These are phyloP conservation scores for Lasioglossum marginatum DNA, from an alignment of 2,888 invertebrate genomes.

Conservation along the genomic window DNA sequence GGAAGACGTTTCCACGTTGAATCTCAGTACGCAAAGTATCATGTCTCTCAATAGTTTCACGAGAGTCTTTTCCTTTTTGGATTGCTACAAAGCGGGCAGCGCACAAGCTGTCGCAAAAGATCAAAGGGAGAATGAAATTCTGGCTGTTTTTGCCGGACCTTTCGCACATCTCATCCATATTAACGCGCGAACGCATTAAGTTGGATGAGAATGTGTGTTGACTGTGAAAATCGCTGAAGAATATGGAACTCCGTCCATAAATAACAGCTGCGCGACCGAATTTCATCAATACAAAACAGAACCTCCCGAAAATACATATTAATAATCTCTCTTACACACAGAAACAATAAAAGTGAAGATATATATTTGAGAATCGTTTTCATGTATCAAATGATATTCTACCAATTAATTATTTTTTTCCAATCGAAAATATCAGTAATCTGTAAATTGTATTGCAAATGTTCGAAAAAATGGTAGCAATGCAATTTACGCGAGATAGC, in stretches of 20 bases:
- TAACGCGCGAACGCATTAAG: constrained; percentile 35
- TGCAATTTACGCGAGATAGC: neutral
- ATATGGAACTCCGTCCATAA: neutral
- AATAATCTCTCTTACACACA: neutral
- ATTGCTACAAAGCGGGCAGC: neutral
- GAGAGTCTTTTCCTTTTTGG: neutral
- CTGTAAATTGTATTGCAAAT: neutral
- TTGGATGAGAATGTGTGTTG: constrained; percentile 8
- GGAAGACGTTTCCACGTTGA: neutral
- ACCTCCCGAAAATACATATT: neutral
- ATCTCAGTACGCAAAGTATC: neutral
- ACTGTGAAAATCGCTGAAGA: neutral
- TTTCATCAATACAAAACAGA: neutral
- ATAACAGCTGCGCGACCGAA: neutral
- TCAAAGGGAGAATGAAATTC: constrained; percentile 37
- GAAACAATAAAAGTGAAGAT: neutral
- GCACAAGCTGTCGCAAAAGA: neutral
- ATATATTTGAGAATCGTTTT: neutral
- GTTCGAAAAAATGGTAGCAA: neutral
- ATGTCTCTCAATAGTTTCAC: neutral
- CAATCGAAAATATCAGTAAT: neutral
- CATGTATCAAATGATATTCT: neutral
- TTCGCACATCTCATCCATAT: constrained; percentile 57
- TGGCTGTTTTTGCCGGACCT: constrained; percentile 20
- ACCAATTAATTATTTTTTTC: neutral